Conservation (phyloP, 2,113 vertebrate species). For the Delphinus delphis region DNA sequence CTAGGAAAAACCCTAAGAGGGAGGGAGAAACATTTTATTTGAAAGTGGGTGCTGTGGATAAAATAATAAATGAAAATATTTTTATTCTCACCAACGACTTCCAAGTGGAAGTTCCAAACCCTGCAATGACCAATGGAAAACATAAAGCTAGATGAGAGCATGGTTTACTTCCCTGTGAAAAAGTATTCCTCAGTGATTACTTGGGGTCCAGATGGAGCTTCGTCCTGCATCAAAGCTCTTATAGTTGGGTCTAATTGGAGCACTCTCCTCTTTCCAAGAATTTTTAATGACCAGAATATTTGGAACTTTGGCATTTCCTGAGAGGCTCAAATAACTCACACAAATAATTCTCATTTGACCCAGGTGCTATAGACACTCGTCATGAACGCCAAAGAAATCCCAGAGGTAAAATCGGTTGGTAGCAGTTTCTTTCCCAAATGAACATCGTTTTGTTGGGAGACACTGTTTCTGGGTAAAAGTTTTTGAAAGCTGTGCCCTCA, state of each 20-base stretch:
- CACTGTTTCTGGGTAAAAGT: background rate
- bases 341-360: background rate
- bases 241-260: background rate
- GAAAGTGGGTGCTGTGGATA: background rate
- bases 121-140: background rate
- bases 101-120: background rate
- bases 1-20: conserved; percentile 38
- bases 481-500: background rate
- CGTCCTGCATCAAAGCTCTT: background rate
- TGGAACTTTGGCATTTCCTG: background rate
- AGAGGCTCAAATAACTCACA: background rate
- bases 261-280: background rate
- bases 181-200: background rate
- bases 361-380: background rate
- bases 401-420: background rate
- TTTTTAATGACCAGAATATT: background rate
- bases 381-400: background rate
- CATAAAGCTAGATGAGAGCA: background rate
- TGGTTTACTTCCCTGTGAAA: background rate
- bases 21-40: background rate
- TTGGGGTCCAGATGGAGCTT: background rate
- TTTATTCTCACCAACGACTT: background rate
- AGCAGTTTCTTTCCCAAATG: background rate
- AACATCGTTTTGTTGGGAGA: background rate
- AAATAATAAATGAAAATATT: background rate